Base-by-base conservation (phyloP, 2,888 invertebrate species). In the Gymnosoma rotundatum region DNA sequence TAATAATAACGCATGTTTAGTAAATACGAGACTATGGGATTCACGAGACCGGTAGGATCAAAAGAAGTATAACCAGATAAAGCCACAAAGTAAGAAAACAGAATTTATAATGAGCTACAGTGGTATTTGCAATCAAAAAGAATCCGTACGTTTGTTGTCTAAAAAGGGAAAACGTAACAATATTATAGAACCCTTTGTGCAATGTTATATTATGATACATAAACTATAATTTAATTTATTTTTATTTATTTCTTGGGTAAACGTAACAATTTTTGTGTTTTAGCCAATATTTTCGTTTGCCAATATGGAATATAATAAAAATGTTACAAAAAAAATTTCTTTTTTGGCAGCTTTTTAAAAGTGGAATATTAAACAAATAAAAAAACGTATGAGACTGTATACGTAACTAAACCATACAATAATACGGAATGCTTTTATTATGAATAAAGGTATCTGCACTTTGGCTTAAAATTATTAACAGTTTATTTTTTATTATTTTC, bases 241-340 rank as follows among this genome's bases (percentile, higher is more conserved):
- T 56, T 69, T 64, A 78, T 70, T 83, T 83, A 74, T 83, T 78
- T 83, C 58, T 45, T 74, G 60, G 75, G 64, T 70, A 74, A 83
- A 74, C 45, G 69, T 21, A 60, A 58, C 16, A 45, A 36, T 56
- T 56, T 58, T 21, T 70, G 9, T 54, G 9, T 54, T 76, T 38
- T 36, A 52, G 25, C 69, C 70, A 78, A 70, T 45, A 72, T 63
- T 52, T 73, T 66, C 25, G 67, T 69, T 64, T 2, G 78, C 63
- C 64, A 78, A 70, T 20, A 66, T 18, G 36, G 45, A 64, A 48
- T 78, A 48, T 56, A 50, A 70, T 69, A 64, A 74, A 66, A 82
- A 78, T 45, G 48, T 56, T 72, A 66, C 9, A 45, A 45, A 21
- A 20, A 48, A 45, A 42, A 50, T 14, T 48, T 66, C 25, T 48